Conservation (phyloP, 2,888 invertebrate genomes). For the Apomyelois bistriatella region DNA sequence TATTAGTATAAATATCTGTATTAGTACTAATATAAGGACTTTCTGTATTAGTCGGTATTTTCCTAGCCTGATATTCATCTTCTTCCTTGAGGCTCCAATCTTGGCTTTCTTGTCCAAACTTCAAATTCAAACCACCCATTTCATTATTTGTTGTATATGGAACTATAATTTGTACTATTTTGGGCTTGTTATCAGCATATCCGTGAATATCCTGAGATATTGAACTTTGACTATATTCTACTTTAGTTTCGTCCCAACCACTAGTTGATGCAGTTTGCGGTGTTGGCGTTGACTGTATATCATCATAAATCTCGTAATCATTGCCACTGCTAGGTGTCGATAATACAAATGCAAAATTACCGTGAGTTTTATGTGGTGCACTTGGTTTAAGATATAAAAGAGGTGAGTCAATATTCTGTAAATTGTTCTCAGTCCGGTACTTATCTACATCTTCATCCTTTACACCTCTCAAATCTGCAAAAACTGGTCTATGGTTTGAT, state of each 20-base stretch:
- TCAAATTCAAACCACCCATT: constrained; percentile 35
- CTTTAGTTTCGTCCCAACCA: constrained; percentile 52
- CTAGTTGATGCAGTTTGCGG: constrained; percentile 37
- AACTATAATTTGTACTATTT: constrained; percentile 88
- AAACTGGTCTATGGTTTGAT: constrained; percentile 51
- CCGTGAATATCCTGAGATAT: constrained; percentile 36
- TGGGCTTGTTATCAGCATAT: constrained; percentile 74
- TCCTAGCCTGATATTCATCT: constrained; percentile 67
- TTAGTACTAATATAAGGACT: constrained; percentile 32
- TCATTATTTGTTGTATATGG: constrained; percentile 83
- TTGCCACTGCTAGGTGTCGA: constrained; percentile 48
- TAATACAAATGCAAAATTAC: constrained; percentile 54
- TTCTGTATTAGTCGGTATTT: constrained; percentile 63
- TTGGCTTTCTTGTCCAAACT: constrained; percentile 66
- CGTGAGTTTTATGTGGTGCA: constrained; percentile 76
- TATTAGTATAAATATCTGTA: constrained; percentile 48
- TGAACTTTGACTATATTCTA: constrained; percentile 43
- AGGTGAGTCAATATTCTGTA: constrained; percentile 80
- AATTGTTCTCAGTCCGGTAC: constrained; percentile 65
- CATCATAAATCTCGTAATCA: constrained; percentile 70
- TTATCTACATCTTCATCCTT: constrained; percentile 69
- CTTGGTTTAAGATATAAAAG: constrained; percentile 74
- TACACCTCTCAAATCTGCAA: constrained; percentile 65
- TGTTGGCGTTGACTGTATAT: constrained; percentile 47
- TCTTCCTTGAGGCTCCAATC: constrained; percentile 46